Evolutionary conservation across 1,140 invertebrate genomes (phyloP), one percentile per base, ranked within the genome.

Genomic region (Frieseomelitta varia): DNA sequence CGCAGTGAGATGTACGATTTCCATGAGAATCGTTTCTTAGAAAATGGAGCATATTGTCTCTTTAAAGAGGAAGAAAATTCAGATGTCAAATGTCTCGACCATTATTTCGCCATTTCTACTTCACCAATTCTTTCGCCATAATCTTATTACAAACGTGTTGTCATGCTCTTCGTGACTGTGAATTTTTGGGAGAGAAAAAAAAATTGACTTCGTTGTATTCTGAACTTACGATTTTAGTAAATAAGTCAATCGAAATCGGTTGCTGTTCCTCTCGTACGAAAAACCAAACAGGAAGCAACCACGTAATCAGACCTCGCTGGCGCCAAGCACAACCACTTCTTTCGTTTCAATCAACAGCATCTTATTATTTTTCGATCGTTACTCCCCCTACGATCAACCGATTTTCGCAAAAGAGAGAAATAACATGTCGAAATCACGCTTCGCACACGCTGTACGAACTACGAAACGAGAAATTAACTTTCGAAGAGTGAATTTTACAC

Each of bases 301-400:
- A 10, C 24, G 34, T 27, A 27, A 21, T 4, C 17, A 10, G 39
- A 10, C 21, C 34, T 78, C 55, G 6, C 51, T 27, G 77, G n/a
- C 63, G 27, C 77, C 47, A 34, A 55, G 0, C 14, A 3, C 14
- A 21, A 11, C 47, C 30, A 39, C 19, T 68, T 79, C 47, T 53
- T 68, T 68, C 65, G 24, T 68, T 68, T 47, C 63, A 68, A 79
- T 79, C 76, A 79, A 19, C 21, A 12, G 19, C 24, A 21, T 79
- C 63, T 68, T 68, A 79, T 79, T 79, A 79, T 79, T 79, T 78
- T 53, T 78, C 63, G 47, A 47, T 67, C 55, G 74, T 27, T 78
- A 67, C 61, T n/a, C 63, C 30, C 47, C 14, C n/a, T 65, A 27
- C 63, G 58, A 79, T n/a, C n/a, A n/a, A n/a, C 34, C 75, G 75